Evolutionary conservation across 2,113 vertebrate species (phyloP).

Genomic region (Pitta sordida): DNA sequence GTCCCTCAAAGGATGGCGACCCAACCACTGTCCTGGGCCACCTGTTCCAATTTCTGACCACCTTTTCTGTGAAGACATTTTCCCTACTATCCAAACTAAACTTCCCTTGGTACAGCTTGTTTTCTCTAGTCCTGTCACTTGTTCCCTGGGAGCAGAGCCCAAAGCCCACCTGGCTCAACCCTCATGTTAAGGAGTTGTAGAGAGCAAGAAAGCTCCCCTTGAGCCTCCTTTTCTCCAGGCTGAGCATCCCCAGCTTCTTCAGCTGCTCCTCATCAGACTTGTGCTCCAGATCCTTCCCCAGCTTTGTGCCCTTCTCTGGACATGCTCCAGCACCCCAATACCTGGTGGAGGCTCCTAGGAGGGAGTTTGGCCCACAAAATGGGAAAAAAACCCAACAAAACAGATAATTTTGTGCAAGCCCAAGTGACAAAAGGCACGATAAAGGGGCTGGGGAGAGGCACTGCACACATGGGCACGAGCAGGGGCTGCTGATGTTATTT

Average conservation of each 20-base stretch:
- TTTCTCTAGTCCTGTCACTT: not conserved
- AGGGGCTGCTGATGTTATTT: not conserved
- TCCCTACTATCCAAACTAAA: not conserved
- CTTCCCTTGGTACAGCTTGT: not conserved
- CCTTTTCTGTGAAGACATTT: not conserved
- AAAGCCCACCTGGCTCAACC: too few species aligned
- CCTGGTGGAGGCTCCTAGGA: not conserved
- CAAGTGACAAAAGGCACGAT: not conserved
- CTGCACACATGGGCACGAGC: fast-evolving
- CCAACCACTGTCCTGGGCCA: not conserved
- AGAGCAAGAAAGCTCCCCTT: not conserved
- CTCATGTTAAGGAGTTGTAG: not conserved
- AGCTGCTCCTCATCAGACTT: not conserved
- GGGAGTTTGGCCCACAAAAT: fast-evolving
- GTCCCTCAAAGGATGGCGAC: not conserved
- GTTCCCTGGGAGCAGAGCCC: not conserved
- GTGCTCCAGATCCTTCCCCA: not conserved
- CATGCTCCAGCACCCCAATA: not conserved
- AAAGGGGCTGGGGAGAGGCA: not conserved
- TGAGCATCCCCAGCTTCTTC: not conserved
- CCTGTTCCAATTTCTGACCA: not conserved
- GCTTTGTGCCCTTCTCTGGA: not conserved
- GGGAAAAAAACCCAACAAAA: not conserved
- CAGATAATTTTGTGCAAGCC: not conserved
- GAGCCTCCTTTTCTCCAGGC: not conserved